Percentiles rank a stretch among this genome's conserved stretches.
These are phyloP conservation scores for Sarcophaga carnaria DNA, from an alignment of 2,888 invertebrate genomes.

Conservation along the genomic window DNA sequence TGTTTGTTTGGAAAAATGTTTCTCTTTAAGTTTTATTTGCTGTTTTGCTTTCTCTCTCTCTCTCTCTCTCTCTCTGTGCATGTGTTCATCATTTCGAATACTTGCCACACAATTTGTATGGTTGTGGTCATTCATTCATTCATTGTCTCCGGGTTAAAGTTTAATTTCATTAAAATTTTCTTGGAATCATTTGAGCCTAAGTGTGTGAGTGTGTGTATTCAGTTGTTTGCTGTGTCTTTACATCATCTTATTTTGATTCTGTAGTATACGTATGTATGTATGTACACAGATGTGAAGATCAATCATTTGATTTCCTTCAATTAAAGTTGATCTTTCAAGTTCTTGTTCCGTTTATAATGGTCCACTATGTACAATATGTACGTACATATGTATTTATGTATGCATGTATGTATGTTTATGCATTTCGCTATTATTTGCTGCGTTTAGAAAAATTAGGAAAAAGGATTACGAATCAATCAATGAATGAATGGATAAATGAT, in stretches of 20 bases:
- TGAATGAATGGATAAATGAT: too few relatives aligned
- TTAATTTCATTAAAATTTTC: constrained; percentile 68
- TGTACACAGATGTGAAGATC: constrained; percentile 41
- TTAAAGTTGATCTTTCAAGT: constrained; percentile 51
- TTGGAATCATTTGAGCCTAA: constrained; percentile 30
- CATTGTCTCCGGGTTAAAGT: constrained; percentile 67
- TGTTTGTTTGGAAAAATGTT: constrained; percentile 43
- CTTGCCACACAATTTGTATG: constrained; percentile 42
- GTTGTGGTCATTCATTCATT: constrained; percentile 35
- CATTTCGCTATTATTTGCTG: too few relatives aligned
- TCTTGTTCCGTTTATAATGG: constrained; percentile 6
- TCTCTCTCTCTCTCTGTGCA: not conserved
- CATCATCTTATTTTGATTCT: too few relatives aligned
- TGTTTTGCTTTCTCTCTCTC: constrained; percentile 28
- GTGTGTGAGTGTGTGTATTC: not conserved
- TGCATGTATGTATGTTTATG: too few relatives aligned
- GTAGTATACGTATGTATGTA: not conserved
- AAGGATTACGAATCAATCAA: too few relatives aligned
- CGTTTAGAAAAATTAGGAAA: too few relatives aligned
- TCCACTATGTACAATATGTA: not conserved
- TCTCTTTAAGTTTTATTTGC: constrained; percentile 30
- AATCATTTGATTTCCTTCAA: constrained; percentile 68
- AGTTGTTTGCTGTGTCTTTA: too few relatives aligned
- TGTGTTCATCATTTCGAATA: constrained; percentile 1
- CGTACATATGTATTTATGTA: too few relatives aligned